These are phyloP conservation scores for Aegithalos caudatus DNA, from an alignment of 2,113 vertebrate species.

Conservation along the genomic window DNA sequence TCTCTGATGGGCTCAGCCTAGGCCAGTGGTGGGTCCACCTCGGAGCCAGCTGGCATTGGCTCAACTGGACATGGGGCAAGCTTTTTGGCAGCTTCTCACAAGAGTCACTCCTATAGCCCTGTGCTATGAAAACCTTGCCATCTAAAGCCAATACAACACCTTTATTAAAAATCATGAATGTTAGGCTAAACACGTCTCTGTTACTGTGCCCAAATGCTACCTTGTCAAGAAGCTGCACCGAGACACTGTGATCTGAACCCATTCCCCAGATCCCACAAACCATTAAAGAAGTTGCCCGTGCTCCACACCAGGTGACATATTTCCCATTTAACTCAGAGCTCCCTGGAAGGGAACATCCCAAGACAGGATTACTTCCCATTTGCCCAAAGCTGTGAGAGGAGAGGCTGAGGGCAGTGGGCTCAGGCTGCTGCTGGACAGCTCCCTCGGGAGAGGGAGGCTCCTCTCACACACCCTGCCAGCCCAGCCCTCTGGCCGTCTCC, in stretches of 20 bases:
- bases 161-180: not conserved
- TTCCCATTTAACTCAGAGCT: not conserved
- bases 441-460: not conserved
- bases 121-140: not conserved
- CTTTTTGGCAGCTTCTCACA: not conserved
- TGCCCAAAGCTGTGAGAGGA: not conserved
- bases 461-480: accelerated
- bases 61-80: not conserved
- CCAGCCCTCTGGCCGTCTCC: not conserved
- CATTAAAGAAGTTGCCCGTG: not conserved
- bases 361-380: not conserved
- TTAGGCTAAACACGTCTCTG: not conserved
- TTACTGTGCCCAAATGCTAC: not conserved
- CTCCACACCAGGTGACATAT: not conserved
- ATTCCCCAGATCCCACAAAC: not conserved
- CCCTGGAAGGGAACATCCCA: not conserved
- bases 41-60: not conserved
- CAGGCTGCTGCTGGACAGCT: constrained; percentile 1
- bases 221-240: not conserved
- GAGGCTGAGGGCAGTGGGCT: accelerated
- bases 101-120: not conserved
- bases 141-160: not conserved
- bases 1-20: not conserved
- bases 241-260: not conserved
- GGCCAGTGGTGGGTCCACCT: not conserved